A percentile compares a stretch with the other conserved stretches of the same genome.
phyloP scores from a whole-genome alignment of 2,113 vertebrate genomes.

The Epinephelus moara region DNA sequence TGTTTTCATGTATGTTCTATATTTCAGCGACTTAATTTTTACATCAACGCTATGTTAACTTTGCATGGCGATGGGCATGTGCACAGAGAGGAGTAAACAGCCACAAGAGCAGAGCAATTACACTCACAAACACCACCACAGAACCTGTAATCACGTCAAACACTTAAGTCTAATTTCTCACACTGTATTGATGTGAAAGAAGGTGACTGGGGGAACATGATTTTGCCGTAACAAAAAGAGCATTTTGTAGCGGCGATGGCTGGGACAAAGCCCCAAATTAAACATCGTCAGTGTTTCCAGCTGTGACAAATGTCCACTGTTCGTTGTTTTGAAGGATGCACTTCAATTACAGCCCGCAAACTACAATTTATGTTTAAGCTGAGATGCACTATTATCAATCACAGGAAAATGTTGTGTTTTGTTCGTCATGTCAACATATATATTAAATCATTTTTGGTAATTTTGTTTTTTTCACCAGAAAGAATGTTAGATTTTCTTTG shows the following conservation, averaged over 20 bases:
- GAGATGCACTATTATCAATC: background rate
- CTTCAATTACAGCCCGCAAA: slow-evolving; percentile 27
- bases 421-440: background rate
- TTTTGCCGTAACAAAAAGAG: slow-evolving; percentile 27
- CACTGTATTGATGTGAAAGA: slow-evolving; percentile 11
- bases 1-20: background rate
- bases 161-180: slow-evolving; percentile 2
- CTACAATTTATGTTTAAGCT: slow-evolving; percentile 12
- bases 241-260: slow-evolving; percentile 1
- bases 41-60: background rate
- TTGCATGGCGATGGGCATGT: background rate
- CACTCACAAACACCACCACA: background rate
- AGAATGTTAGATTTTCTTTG: background rate
- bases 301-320: slow-evolving; percentile 22
- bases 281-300: slow-evolving; percentile 10
- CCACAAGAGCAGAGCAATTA: background rate
- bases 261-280: slow-evolving; percentile 22
- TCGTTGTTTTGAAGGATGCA: background rate
- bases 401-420: background rate
- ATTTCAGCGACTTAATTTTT: slow-evolving; percentile 1
- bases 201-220: background rate
- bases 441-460: background rate
- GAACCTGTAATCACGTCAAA: slow-evolving; percentile 28
- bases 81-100: slow-evolving; percentile 6
- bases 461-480: background rate